phyloP scores from a whole-genome alignment of 2,797 vertebrate genomes.

The Siniperca undulata region DNA sequence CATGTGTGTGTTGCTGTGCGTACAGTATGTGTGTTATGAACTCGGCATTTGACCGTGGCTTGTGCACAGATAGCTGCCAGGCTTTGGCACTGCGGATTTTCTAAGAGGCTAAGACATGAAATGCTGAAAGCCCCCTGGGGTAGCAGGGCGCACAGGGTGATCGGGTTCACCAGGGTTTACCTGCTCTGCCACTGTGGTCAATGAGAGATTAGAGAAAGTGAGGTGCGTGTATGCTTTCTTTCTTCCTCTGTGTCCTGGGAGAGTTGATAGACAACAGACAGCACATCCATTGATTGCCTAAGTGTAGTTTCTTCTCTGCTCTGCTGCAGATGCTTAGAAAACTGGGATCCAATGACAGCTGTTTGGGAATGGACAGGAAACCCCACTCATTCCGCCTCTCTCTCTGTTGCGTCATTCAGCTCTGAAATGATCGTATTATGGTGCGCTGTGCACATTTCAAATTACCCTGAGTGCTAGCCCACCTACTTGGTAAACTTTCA shows the following conservation, averaged over 20 bases:
- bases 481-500: constrained; percentile 56
- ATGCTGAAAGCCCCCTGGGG: constrained; percentile 67
- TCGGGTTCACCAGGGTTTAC: constrained; percentile 61
- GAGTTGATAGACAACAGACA: constrained; percentile 54
- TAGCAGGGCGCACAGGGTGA: constrained; percentile 78
- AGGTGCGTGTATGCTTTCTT: neutral
- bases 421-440: constrained; percentile 65
- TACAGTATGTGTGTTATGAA: constrained; percentile 14
- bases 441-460: constrained; percentile 66
- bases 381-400: constrained; percentile 46
- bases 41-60: constrained; percentile 37
- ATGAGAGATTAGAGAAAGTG: constrained; percentile 27
- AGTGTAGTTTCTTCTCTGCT: constrained; percentile 56
- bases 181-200: constrained; percentile 36
- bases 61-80: constrained; percentile 63
- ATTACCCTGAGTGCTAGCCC: constrained; percentile 52
- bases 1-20: neutral
- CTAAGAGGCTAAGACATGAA: constrained; percentile 39
- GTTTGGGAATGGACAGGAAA: constrained; percentile 73
- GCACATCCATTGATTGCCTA: constrained; percentile 55
- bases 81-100: constrained; percentile 52
- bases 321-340: constrained; percentile 65
- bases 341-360: constrained; percentile 56
- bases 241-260: constrained; percentile 24
- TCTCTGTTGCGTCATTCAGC: constrained; percentile 68